These are phyloP conservation scores for Sparidentex hasta DNA, from an alignment of 2,797 vertebrate species.

Conservation along the genomic window DNA sequence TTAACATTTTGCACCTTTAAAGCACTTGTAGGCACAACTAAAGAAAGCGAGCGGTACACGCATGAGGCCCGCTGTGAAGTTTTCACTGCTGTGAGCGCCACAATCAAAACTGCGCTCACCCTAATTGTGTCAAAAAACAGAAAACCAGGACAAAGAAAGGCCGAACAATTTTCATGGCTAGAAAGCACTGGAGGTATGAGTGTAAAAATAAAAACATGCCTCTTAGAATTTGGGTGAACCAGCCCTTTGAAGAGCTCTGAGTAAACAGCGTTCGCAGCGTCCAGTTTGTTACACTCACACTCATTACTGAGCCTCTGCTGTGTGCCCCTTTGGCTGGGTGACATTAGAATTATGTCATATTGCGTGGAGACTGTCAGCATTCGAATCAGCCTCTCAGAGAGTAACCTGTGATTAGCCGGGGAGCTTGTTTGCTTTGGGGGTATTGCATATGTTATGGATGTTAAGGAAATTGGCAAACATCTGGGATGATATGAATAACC, in stretches of 20 bases:
- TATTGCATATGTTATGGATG: constrained; percentile 55
- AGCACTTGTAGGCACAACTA: background rate
- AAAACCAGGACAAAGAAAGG: constrained; percentile 11
- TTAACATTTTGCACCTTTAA: background rate
- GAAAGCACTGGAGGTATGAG: background rate
- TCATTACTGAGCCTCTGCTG: constrained; percentile 21
- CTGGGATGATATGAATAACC: constrained; percentile 68
- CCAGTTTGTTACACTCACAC: constrained; percentile 15
- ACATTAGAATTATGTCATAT: constrained; percentile 45
- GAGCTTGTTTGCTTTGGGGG: constrained; percentile 52
- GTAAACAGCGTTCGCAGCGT: constrained; percentile 16
- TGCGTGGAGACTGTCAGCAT: constrained; percentile 23
- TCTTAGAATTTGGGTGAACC: background rate
- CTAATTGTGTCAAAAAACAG: background rate
- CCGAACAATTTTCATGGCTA: background rate
- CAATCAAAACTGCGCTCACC: background rate
- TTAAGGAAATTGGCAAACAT: constrained; percentile 76
- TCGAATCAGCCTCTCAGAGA: constrained; percentile 43
- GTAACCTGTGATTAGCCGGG: constrained; percentile 60
- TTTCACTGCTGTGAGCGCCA: background rate
- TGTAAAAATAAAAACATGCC: background rate
- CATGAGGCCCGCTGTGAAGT: background rate
- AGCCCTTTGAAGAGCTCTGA: constrained; percentile 10
- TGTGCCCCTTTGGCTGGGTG: constrained; percentile 12
- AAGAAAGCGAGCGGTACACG: background rate